Evolutionary conservation across 2,113 vertebrate species (phyloP).

Genomic region (Myiopsitta monachus): DNA sequence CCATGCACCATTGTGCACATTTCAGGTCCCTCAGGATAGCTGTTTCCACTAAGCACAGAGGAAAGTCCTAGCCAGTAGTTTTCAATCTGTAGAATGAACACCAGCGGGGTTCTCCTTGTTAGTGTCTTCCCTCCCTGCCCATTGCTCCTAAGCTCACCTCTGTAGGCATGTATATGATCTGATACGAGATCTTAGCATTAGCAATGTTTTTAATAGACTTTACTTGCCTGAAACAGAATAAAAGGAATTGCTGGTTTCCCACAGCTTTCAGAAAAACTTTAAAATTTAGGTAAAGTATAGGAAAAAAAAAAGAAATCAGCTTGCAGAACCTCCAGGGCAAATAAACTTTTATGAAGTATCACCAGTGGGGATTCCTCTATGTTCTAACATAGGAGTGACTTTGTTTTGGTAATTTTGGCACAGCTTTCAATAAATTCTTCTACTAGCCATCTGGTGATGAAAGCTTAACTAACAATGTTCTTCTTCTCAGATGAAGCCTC

Average conservation of each 20-base stretch:
- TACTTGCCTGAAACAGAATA: not conserved
- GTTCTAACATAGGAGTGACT: not conserved
- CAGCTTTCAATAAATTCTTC: not conserved
- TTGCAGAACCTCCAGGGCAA: not conserved
- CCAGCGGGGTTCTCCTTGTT: not conserved
- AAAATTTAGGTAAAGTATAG: not conserved
- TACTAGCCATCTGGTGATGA: not conserved
- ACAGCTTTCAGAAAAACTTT: not conserved
- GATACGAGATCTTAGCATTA: not conserved
- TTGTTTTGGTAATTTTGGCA: not conserved
- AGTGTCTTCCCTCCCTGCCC: not conserved
- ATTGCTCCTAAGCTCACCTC: not conserved
- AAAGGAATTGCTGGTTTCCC: not conserved
- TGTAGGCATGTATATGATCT: not conserved
- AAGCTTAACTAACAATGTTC: not conserved
- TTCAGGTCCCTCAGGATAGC: not conserved
- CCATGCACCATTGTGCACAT: no score
- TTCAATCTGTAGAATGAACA: not conserved
- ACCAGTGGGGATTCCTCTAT: fast-evolving
- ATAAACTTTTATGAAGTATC: fast-evolving
- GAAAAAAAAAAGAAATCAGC: not conserved
- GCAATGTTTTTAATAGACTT: not conserved
- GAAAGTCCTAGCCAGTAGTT: not conserved
- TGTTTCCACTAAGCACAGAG: not conserved
- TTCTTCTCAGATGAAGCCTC: not conserved